Evolutionary conservation across 2,113 vertebrate species (phyloP).

Genomic region (Donacobius atricapilla): DNA sequence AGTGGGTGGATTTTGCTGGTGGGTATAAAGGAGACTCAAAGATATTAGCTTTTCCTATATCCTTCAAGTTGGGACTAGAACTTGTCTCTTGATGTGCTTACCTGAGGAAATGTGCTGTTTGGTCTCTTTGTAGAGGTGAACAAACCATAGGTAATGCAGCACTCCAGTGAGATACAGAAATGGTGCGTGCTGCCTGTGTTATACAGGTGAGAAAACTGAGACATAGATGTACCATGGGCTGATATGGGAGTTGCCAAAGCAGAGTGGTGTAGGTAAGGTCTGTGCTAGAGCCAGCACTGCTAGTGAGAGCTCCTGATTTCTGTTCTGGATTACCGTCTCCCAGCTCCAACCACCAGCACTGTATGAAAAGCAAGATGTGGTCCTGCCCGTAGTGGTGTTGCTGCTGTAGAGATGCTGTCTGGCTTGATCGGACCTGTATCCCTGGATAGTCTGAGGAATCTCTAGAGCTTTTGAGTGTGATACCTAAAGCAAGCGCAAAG

Average conservation of each 20-base stretch:
- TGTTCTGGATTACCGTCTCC: not conserved
- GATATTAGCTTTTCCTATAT: not conserved
- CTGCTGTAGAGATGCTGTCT: not conserved
- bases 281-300: not conserved
- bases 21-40: not conserved
- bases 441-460: not conserved
- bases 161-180: not conserved
- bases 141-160: not conserved
- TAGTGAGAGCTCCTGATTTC: not conserved
- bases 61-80: conserved; percentile 11
- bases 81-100: not conserved
- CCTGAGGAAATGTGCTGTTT: not conserved
- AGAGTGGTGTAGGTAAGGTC: not conserved
- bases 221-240: not conserved
- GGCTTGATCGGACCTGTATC: not conserved
- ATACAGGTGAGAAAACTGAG: not conserved
- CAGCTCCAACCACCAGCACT: not conserved
- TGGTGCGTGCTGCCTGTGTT: not conserved
- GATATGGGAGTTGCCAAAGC: not conserved
- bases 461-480: rapidly evolving
- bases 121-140: not conserved
- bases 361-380: rapidly evolving
- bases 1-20: conserved; percentile 22
- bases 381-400: not conserved
- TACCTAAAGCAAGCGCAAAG: not conserved